Evolutionary conservation across 2,797 vertebrate genomes (phyloP).

Genomic region (Discoglossus pictus): DNA sequence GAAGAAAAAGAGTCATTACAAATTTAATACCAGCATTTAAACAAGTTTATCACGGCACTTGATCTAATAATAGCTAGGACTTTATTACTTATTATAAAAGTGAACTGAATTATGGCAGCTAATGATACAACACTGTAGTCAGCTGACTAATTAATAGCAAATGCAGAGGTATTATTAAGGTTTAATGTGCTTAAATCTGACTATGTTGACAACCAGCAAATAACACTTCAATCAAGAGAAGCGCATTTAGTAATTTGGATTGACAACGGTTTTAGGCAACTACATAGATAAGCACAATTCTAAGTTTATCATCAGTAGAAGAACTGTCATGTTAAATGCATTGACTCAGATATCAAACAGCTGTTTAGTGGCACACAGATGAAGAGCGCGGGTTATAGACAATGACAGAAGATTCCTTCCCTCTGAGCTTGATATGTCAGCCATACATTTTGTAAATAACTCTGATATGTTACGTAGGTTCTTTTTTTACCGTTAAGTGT

Average conservation of each 20-base stretch:
- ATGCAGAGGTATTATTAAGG: constrained; percentile 3
- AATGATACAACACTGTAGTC: constrained; percentile 2
- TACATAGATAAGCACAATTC: constrained; percentile 49
- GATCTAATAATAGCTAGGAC: too few species aligned
- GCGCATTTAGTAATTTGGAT: constrained; percentile 51
- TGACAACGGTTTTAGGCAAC: constrained; percentile 56
- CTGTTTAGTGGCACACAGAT: constrained; percentile 52
- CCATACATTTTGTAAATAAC: constrained; percentile 32
- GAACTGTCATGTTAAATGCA: constrained; percentile 35
- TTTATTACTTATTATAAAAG: too few species aligned
- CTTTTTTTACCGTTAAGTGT: not conserved
- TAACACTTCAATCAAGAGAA: constrained; percentile 41
- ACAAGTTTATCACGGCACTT: too few species aligned
- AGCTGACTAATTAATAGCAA: constrained; percentile 23
- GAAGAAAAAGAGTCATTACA: too few species aligned
- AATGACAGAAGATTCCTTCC: not conserved
- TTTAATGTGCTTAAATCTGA: not conserved
- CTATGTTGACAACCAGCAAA: constrained; percentile 18
- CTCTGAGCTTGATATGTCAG: not conserved
- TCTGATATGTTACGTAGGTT: constrained; percentile 22
- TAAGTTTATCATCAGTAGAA: constrained; percentile 50
- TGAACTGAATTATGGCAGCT: too few species aligned
- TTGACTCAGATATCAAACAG: constrained; percentile 41
- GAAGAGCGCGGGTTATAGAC: constrained; percentile 46
- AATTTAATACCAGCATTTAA: too few species aligned